Percentiles rank a stretch among this genome's conserved stretches.
Evolutionary conservation across 2,113 vertebrate species (phyloP).

Genomic region (Proteles cristata): DNA sequence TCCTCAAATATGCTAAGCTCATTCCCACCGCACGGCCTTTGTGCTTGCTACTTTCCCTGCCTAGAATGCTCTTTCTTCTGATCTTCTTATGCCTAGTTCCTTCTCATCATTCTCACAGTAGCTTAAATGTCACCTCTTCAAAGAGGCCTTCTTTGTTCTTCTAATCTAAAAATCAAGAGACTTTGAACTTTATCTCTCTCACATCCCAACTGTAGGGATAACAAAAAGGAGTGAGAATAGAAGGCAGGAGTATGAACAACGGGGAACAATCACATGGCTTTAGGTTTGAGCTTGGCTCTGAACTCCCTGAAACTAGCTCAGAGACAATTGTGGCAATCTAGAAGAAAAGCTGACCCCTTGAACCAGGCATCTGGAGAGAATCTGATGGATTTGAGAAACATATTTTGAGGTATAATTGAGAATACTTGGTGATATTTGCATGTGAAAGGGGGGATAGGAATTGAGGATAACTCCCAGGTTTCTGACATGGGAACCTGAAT

Average conservation of each 20-base stretch:
- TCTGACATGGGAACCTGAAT: background rate
- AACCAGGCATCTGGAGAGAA: background rate
- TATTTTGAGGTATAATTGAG: background rate
- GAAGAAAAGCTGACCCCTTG: background rate
- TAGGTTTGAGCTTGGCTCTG: background rate
- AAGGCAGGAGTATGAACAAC: background rate
- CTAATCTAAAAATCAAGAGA: background rate
- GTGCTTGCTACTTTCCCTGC: background rate
- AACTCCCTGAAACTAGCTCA: background rate
- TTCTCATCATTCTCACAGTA: background rate
- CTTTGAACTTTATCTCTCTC: background rate
- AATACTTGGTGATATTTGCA: background rate
- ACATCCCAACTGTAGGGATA: background rate
- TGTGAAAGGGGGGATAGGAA: background rate
- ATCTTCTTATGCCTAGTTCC: background rate
- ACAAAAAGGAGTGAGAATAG: background rate
- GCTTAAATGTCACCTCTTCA: background rate
- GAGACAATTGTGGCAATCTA: background rate
- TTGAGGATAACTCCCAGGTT: background rate
- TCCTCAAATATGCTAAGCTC: background rate
- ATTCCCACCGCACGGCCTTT: background rate
- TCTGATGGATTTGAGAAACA: background rate
- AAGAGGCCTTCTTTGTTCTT: background rate
- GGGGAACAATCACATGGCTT: background rate
- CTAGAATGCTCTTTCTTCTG: background rate